Base-by-base conservation (phyloP, 2,113 vertebrate genomes). In the Condylura cristata region DNA sequence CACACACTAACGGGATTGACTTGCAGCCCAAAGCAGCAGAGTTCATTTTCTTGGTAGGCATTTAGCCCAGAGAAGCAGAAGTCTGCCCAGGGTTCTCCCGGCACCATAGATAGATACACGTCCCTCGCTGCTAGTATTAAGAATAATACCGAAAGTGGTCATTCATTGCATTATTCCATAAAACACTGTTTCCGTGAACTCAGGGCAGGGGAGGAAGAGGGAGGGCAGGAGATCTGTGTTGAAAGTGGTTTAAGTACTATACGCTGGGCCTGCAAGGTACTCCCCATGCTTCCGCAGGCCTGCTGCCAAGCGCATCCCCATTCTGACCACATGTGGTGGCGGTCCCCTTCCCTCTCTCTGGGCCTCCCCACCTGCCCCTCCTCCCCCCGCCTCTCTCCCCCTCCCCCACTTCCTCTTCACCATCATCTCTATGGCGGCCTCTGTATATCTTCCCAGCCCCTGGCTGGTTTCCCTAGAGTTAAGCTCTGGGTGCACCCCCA, bases 211-310 rank as follows among this genome's bases (percentile, higher is more conserved):
- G 11, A 93, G 12, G 70, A 37, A 20, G 39, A 70, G 14, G 22
- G 51, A 63, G 72, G 60, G 65, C 46, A 68, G 24, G 82, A 60
- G 22, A n/a, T 11, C 81, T 95, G 95, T 87, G 92, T 83, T 92
- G 37, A 79, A 96, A 91, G 39, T 24, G 71, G 32, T 41, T 94
- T 88, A 85, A 94, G 86, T 82, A 89, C 56, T 61, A 74, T 41
- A 12, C 34, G 72, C 17, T 70, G 72, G 56, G 14, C 48, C 63
- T 72, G 39, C 91, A 91, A 93, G 41, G 37, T 93, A 66, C 0
- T 2, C 58, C 78, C 30, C 68, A 79, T 60, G 82, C 37, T 63
- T 46, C 6, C 5, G 17, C 37, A 7, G 16, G 12, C 65, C 16
- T 34, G 30, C 8, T 61, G 9, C 5, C 30, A 61, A 61, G 60